Evolutionary conservation across 2,888 invertebrate genomes (phyloP).

Genomic region (Osmoderma eremita): DNA sequence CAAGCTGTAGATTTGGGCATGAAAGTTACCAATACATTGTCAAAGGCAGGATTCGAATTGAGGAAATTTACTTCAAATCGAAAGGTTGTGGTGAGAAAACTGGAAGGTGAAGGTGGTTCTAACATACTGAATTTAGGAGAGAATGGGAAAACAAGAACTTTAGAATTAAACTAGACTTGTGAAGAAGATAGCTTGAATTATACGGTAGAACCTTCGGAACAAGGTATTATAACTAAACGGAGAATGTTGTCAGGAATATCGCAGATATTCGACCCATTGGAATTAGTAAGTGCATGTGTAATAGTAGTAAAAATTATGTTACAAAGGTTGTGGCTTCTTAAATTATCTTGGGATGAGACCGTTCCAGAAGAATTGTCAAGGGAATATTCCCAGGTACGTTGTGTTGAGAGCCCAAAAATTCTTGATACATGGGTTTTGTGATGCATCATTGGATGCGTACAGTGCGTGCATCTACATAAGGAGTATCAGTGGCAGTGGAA

Average conservation of each 20-base stretch:
- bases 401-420: background rate
- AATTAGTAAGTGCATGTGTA: constrained; percentile 38
- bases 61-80: constrained; percentile 46
- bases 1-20: constrained; percentile 12
- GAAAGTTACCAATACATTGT: constrained; percentile 25
- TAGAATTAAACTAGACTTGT: constrained; percentile 35
- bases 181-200: background rate
- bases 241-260: constrained; percentile 23
- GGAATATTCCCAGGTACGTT: constrained; percentile 35
- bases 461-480: constrained; percentile 49
- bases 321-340: constrained; percentile 39
- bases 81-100: background rate
- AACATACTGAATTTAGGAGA: constrained; percentile 10
- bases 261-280: constrained; percentile 34
- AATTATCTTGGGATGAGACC: constrained; percentile 41
- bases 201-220: background rate
- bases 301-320: constrained; percentile 36
- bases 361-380: constrained; percentile 35
- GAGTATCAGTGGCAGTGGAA: background rate
- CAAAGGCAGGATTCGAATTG: constrained; percentile 41
- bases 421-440: constrained; percentile 50
- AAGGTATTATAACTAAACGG: constrained; percentile 17
- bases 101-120: background rate
- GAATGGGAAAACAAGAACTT: constrained; percentile 28
- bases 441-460: constrained; percentile 49